phyloP scores from a whole-genome alignment of 2,888 invertebrate species.

The Caenorhabditis virilis region DNA sequence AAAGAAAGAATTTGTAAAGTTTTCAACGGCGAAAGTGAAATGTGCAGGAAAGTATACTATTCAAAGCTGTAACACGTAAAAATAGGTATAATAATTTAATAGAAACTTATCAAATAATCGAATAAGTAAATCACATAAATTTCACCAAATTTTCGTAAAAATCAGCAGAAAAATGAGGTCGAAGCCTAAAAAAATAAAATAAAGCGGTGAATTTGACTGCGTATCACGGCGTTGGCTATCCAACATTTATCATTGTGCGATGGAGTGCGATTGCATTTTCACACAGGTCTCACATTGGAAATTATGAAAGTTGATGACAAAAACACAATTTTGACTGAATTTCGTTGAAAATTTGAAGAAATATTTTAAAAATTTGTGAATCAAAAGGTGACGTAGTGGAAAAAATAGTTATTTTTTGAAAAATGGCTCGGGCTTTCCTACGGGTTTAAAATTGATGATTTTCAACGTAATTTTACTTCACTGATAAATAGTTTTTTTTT shows the following conservation, averaged over 20 bases:
- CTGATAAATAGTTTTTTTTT: too few relatives aligned
- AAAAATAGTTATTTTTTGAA: too few relatives aligned
- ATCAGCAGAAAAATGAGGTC: slow-evolving; percentile 19
- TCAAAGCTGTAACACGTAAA: neutral
- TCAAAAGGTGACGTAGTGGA: too few relatives aligned
- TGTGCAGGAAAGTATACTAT: neutral
- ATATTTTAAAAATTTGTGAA: too few relatives aligned
- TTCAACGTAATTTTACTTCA: too few relatives aligned
- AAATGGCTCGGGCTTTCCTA: too few relatives aligned
- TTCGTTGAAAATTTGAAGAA: too few relatives aligned
- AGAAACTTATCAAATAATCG: neutral
- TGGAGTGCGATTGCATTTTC: slow-evolving; percentile 23
- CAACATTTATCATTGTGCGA: slow-evolving; percentile 22
- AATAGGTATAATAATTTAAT: neutral
- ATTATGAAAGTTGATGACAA: too few relatives aligned
- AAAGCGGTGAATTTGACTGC: slow-evolving; percentile 20
- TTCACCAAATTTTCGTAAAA: slow-evolving; percentile 4
- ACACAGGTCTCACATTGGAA: too few relatives aligned
- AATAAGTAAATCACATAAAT: neutral
- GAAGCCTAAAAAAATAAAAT: slow-evolving; percentile 26
- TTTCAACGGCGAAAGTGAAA: neutral
- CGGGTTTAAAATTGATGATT: too few relatives aligned
- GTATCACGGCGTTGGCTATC: slow-evolving; percentile 19
- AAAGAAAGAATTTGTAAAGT: neutral
- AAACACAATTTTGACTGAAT: too few relatives aligned